Base-by-base conservation (phyloP, 2,113 vertebrate species). In the Sinocyclocheilus rhinocerous region DNA sequence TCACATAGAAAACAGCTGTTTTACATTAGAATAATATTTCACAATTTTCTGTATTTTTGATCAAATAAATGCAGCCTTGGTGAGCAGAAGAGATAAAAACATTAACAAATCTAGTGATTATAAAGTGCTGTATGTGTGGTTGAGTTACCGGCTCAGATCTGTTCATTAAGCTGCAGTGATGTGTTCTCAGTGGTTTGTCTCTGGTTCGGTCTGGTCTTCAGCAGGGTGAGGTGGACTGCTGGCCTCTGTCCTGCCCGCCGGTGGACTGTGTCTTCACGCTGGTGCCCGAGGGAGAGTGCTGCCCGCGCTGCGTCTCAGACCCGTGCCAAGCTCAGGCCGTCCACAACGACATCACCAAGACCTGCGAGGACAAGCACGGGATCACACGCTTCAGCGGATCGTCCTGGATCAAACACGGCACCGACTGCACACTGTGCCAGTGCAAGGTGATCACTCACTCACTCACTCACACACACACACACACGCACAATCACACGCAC, bases 271-370 rank as follows among this genome's bases (percentile, higher is more conserved):
- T 98, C 88, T 99, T 99, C 92, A 99, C 96, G 0, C 91, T 96
- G 85, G 95, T 99, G 78, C 96, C 96, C 0, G 97, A 99, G 92
- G 97, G 95, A 0, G 97, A 98, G 92, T 99, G 98, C 92, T 99
- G 98, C 86, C 94, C 95, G 0, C 98, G 93, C 86, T 99, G 98
- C 33, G 95, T 98, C 92, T 92, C 94, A 2, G 97, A 99, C 91
- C 98, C 98, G 59, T 99, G 98, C 95, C 97, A 97, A 91, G 97
- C 98, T 0, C 96, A 98, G 91, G 96, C 96, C 84, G 88, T 98
- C 78, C 97, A 96, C 92, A 98, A 98, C 73, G 97, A 99, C 94
- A 98, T 99, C 95, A 98, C 97, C 92, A 98, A 98, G 93, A 99
- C 97, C 2, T 99, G 98, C 92, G 92, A 95, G 89, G 98, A 99